phyloP scores from a whole-genome alignment of 2,113 vertebrate genomes.

The Bucco capensis region DNA sequence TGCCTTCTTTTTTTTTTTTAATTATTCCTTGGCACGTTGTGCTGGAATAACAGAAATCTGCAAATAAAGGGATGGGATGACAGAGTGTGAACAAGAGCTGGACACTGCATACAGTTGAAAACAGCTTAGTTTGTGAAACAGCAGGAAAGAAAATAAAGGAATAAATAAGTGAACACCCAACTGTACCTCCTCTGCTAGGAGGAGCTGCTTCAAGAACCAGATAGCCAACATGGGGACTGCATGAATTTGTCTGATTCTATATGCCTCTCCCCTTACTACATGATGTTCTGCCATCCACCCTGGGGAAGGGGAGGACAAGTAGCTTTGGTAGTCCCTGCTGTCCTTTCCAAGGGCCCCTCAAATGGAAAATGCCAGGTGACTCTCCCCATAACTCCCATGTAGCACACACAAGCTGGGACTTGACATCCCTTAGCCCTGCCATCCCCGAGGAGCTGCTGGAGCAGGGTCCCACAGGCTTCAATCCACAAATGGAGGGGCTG shows the following conservation, averaged over 20 bases:
- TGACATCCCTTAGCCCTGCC: not conserved
- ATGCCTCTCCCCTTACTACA: not conserved
- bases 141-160: not conserved
- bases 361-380: accelerated
- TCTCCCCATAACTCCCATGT: not conserved
- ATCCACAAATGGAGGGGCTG: not conserved
- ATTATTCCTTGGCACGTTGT: not conserved
- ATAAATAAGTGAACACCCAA: not conserved
- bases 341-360: not conserved
- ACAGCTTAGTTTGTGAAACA: not conserved
- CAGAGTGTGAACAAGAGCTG: not conserved
- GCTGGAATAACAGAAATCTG: not conserved
- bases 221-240: not conserved
- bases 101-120: not conserved
- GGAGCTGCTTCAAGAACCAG: not conserved
- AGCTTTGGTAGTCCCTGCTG: not conserved
- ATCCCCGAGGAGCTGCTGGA: accelerated
- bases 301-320: not conserved
- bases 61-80: not conserved
- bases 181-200: not conserved
- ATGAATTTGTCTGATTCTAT: not conserved
- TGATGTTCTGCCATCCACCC: not conserved
- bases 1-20: not conserved
- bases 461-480: not conserved
- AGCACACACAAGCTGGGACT: accelerated